Base-by-base conservation (phyloP, 2,888 invertebrate genomes). In the Molorchus minor region DNA sequence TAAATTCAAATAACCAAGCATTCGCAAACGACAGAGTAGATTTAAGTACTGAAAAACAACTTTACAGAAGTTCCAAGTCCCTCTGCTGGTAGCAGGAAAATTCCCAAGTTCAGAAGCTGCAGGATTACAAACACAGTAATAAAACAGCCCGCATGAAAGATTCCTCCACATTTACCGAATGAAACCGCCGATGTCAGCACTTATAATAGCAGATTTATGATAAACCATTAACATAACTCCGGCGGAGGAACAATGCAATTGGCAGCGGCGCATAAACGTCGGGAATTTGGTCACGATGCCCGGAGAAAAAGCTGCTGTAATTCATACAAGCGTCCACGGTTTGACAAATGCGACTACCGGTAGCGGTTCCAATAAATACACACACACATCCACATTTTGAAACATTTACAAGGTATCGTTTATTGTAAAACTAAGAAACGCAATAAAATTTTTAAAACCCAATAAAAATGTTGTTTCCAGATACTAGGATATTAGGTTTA, bases 291-390 rank as follows among this genome's bases (percentile, higher is more conserved):
- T 38, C 17, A 20, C 40, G 47, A 49, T 19, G 38, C 20, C 43
- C 49, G 19, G 44, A 21, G 40, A 49, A 59, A 55, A 56, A 56
- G 45, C 17, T 49, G 49, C 38, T 36, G 25, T 49, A 17, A 41
- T 20, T 41, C 33, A 33, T 33, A 33, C 10, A 33, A n/a, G 33
- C 33, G 33, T 12, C 29, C 7, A n/a, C 33, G 69, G 62, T 52
- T 61, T 75, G 75, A 75, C 68, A 72, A 75, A 75, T 75, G 74
- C 65, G 65, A 70, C 69, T 68, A 74, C 69, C 75, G 69, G 74
- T 75, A 72, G 62, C 74, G 73, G 71, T 65, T 61, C n/a, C n/a
- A n/a, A n/a, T n/a, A n/a, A n/a, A n/a, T n/a, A n/a, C n/a, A n/a
- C n/a, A n/a, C n/a, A n/a, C n/a, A n/a, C n/a, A n/a, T n/a, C n/a